Evolutionary conservation across 2,888 invertebrate genomes (phyloP).

Genomic region (Electrophaes corylata): DNA sequence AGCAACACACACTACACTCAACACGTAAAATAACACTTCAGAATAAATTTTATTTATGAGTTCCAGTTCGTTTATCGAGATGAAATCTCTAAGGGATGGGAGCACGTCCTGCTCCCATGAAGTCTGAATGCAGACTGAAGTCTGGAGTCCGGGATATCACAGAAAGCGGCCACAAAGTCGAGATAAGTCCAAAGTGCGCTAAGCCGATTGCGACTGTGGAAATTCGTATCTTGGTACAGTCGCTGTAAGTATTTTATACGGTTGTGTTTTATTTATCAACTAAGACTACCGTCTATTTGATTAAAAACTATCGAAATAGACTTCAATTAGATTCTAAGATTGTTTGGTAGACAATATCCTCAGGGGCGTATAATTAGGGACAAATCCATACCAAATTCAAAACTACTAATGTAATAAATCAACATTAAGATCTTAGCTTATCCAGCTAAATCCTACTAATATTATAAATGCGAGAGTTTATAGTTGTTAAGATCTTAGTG

Average conservation of each 20-base stretch:
- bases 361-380: no score
- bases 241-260: not conserved
- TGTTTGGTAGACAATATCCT: no score
- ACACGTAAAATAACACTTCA: conserved; percentile 19
- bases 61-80: conserved; percentile 49
- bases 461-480: no score
- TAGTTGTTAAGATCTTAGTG: no score
- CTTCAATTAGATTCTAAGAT: no score
- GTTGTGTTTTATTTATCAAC: not conserved
- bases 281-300: no score
- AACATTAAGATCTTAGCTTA: no score
- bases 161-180: conserved; percentile 41
- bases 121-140: conserved; percentile 62
- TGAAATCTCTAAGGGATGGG: conserved; percentile 37
- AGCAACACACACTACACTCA: conserved; percentile 19
- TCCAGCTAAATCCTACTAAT: no score
- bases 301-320: no score
- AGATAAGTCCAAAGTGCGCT: conserved; percentile 58
- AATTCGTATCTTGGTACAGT: conserved; percentile 4
- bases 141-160: conserved; percentile 54
- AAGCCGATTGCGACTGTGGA: conserved; percentile 64
- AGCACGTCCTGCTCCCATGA: conserved; percentile 55
- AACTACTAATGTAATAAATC: no score
- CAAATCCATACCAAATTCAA: no score
- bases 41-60: conserved; percentile 10